phyloP scores from a whole-genome alignment of 2,888 invertebrate genomes.

The Nymphalis c-album region DNA sequence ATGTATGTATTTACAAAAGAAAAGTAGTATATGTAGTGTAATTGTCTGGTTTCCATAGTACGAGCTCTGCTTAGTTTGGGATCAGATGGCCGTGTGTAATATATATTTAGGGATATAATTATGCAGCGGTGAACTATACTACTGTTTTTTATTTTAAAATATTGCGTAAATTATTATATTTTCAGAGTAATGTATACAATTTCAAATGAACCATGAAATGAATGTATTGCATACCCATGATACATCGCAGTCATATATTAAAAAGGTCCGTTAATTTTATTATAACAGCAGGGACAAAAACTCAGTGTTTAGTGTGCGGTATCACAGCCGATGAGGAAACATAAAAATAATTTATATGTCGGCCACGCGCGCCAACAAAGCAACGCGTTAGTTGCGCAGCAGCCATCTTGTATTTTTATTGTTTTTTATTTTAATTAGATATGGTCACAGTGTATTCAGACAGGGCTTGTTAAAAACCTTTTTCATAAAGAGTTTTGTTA shows the following conservation, averaged over 20 bases:
- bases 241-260: conserved; percentile 9
- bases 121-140: too few relatives aligned
- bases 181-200: neutral
- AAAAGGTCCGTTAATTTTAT: conserved; percentile 12
- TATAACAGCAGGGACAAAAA: conserved; percentile 8
- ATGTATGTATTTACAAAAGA: too few relatives aligned
- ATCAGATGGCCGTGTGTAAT: too few relatives aligned
- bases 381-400: conserved; percentile 3
- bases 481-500: too few relatives aligned
- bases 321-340: conserved; percentile 10
- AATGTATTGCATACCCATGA: conserved; percentile 1
- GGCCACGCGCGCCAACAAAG: conserved; percentile 4
- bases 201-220: neutral
- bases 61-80: too few relatives aligned
- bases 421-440: conserved; percentile 1
- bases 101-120: too few relatives aligned
- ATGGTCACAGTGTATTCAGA: neutral
- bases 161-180: neutral
- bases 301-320: conserved; percentile 1
- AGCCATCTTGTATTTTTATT: conserved; percentile 4
- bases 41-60: too few relatives aligned
- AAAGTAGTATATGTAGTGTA: too few relatives aligned
- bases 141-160: too few relatives aligned
- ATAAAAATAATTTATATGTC: conserved; percentile 11
- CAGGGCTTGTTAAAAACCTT: neutral